Base-by-base conservation (phyloP, 2,113 vertebrate genomes). In the Hippoglossus stenolepis region DNA sequence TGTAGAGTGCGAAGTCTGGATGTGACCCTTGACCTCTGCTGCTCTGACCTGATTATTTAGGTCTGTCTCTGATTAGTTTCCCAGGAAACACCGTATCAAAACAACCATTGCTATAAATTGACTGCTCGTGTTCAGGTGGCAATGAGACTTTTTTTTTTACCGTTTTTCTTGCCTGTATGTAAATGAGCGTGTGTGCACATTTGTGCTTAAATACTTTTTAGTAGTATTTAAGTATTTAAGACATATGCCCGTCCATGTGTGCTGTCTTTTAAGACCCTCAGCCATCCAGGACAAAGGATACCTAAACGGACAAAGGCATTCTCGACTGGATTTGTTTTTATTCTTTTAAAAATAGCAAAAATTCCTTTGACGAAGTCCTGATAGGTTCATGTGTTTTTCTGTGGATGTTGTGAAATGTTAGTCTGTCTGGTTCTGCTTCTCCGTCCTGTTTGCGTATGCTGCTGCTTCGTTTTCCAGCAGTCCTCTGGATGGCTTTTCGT, bases 41-140 rank as follows among this genome's bases (percentile, higher is more conserved):
- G 35, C 74, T 56, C 73, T 66, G 75, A 76, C 80, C 77, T 75
- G 73, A 84, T 89, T 89, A 80, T 85, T 82, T 72, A 54, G 79
- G 86, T 86, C 84, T 90, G 86, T 61, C 35, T 82, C 75, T 87
- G 47, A 89, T 92, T 91, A 85, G 77, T 77, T 77, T 82, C 74
- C 79, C 47, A 80, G 85, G 73, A 85, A 87, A 87, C 68, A n/a
- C 73, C 21, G 61, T 31, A 73, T 71, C 77, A 82, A 89, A 90
- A 89, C 45, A 89, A 73, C 8, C n/a, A 26, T 65, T 77, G 82
- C 75, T 81, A 4, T 17, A 13, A 63, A 26, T 65, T 65, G 63
- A 75, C 18, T 54, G 26, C 40, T 84, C 62, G 53, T 20, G 35
- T 17, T 54, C 54, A 76, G 72, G 51, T 66, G 70, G 51, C 73